phyloP scores from a whole-genome alignment of 2,888 invertebrate genomes.

The Mythimna impura region DNA sequence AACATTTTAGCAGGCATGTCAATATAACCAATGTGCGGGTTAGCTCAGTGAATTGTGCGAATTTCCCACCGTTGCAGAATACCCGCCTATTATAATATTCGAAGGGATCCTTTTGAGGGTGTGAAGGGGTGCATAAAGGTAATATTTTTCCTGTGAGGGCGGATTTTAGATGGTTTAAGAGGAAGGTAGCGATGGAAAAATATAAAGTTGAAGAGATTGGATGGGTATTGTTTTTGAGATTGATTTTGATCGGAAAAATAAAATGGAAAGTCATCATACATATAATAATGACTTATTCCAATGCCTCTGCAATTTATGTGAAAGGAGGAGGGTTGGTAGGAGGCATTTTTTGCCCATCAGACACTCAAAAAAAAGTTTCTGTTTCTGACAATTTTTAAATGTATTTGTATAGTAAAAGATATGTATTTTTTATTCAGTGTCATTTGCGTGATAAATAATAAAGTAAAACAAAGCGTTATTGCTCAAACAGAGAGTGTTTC shows the following conservation, averaged over 20 bases:
- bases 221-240: not conserved
- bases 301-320: too few relatives aligned
- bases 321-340: too few relatives aligned
- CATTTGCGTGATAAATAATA: too few relatives aligned
- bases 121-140: constrained; percentile 38
- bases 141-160: constrained; percentile 32
- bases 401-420: too few relatives aligned
- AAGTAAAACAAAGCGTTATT: too few relatives aligned
- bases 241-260: not conserved
- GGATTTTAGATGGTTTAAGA: constrained; percentile 9
- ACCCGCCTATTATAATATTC: constrained; percentile 37
- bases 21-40: constrained; percentile 17
- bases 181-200: not conserved
- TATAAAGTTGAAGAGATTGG: not conserved
- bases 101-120: constrained; percentile 36
- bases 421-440: too few relatives aligned
- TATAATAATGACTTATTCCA: too few relatives aligned
- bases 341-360: too few relatives aligned
- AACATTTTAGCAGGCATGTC: not conserved
- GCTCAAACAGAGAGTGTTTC: too few relatives aligned
- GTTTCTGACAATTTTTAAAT: too few relatives aligned
- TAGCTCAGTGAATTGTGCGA: constrained; percentile 14
- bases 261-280: not conserved
- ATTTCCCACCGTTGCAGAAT: constrained; percentile 25
- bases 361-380: too few relatives aligned